phyloP scores from a whole-genome alignment of 2,797 vertebrate genomes.

The Sebastes diploproa region DNA sequence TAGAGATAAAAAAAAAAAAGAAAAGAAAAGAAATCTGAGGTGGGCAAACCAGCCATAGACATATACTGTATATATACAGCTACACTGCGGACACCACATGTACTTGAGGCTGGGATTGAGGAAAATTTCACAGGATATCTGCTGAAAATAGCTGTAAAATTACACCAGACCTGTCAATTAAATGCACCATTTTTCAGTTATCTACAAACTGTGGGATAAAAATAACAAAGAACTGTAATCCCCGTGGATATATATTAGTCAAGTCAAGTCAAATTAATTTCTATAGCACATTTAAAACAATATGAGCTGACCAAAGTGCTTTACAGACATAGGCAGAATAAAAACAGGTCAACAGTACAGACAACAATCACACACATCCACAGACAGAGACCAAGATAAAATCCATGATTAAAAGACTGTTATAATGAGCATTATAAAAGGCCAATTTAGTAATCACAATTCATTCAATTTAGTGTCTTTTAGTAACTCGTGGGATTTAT shows the following conservation, averaged over 20 bases:
- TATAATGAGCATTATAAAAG: no score
- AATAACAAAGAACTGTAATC: neutral
- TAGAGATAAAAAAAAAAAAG: conserved; percentile 58
- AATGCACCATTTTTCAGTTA: neutral
- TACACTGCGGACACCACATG: conserved; percentile 39
- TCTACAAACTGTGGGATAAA: neutral
- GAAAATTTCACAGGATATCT: neutral
- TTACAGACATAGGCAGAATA: no score
- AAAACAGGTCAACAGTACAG: no score
- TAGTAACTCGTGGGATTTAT: neutral
- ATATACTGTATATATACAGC: conserved; percentile 2
- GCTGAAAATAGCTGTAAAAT: neutral
- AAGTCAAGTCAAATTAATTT: no score
- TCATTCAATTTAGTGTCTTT: neutral
- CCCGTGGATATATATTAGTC: neutral
- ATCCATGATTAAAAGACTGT: no score
- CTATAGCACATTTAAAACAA: no score
- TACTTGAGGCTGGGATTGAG: neutral
- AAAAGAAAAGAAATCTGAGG: conserved; percentile 15
- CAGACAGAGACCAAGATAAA: no score
- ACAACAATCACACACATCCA: no score
- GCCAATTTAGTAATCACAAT: no score
- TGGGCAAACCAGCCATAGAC: conserved; percentile 30
- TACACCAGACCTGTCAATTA: neutral
- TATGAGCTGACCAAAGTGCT: no score